Evolutionary conservation across 2,113 vertebrate species (phyloP), one percentile per base, ranked within the genome.

Genomic region (Rafetus swinhoei): DNA sequence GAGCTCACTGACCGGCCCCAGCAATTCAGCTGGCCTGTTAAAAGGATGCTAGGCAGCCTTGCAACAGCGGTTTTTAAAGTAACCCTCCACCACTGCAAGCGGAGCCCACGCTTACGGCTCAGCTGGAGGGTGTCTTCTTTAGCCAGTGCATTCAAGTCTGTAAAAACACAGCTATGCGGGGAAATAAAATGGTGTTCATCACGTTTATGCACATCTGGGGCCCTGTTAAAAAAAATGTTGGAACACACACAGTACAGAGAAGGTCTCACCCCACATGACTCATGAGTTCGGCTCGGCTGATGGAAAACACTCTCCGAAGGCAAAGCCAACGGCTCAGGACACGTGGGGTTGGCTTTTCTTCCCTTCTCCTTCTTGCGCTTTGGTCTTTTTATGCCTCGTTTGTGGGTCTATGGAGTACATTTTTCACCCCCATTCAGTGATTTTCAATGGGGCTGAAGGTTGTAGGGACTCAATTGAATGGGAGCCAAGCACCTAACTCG

Each of bases 181-280:
- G 35, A 88, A 91, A 86, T 0, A 57, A 52, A 32, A 65, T 81
- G 0, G 0, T 53, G 54, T 56, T 84, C 0, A 0, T 79, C 85
- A 55, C 11, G 50, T 80, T 72, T 21, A 21, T 1, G 18, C 4
- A 12, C 6, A 25, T 65, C 3, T 80, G 25, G 87, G 90, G 90
- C 82, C 35, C 72, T 5, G 56, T 24, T 74, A 72, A 72, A 69
- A 52, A 60, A 83, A 89, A 84, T 90, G 12, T 22, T 25, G 60
- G 1, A 0, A 25, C 18, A 74, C 85, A 35, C 79, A 72, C 39
- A 50, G 55, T 14, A 45, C 59, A 9, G 57, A 45, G 45, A 77
- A 92, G 24, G 55, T 86, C 62, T 90, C 45, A 32, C 39, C 32
- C 5, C 0, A 1, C 4, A 1, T 9, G 35, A 76, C 55, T 27